Conservation (phyloP, 2,888 invertebrate genomes). For the Nemapogon koenigi region DNA sequence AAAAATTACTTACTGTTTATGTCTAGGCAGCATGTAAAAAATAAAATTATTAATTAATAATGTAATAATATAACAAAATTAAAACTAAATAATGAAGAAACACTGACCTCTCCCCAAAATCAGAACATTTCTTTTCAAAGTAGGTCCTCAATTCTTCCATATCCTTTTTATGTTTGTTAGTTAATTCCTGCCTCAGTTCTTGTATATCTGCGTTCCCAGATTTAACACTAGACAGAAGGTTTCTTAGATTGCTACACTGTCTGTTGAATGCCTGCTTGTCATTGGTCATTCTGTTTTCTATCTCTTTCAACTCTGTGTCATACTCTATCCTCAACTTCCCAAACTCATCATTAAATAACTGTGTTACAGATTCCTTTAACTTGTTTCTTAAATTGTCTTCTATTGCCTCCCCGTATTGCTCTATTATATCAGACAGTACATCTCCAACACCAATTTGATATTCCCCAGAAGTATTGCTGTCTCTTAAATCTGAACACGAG, state of each 20-base stretch:
- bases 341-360: slow-evolving; percentile 60
- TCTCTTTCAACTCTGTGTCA: slow-evolving; percentile 42
- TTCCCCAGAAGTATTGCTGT: slow-evolving; percentile 40
- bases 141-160: slow-evolving; percentile 82
- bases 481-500: slow-evolving; percentile 45
- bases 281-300: slow-evolving; percentile 53
- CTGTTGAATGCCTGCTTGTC: slow-evolving; percentile 62
- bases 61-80: no score
- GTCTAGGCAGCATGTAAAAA: neutral
- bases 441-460: slow-evolving; percentile 21
- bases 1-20: no score
- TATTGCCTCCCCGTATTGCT: slow-evolving; percentile 38
- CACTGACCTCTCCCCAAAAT: slow-evolving; percentile 77
- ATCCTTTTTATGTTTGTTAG: slow-evolving; percentile 72
- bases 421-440: slow-evolving; percentile 29
- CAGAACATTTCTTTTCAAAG: slow-evolving; percentile 81
- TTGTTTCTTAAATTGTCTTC: slow-evolving; percentile 50
- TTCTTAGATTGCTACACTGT: slow-evolving; percentile 61
- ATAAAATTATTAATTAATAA: neutral
- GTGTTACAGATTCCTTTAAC: slow-evolving; percentile 61
- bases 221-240: slow-evolving; percentile 62
- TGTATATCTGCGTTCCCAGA: slow-evolving; percentile 64
- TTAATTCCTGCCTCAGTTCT: slow-evolving; percentile 65
- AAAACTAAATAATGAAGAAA: no score
- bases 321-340: slow-evolving; percentile 47